Base-by-base conservation (phyloP, 2,797 vertebrate species). In the Urophycis tenuis region DNA sequence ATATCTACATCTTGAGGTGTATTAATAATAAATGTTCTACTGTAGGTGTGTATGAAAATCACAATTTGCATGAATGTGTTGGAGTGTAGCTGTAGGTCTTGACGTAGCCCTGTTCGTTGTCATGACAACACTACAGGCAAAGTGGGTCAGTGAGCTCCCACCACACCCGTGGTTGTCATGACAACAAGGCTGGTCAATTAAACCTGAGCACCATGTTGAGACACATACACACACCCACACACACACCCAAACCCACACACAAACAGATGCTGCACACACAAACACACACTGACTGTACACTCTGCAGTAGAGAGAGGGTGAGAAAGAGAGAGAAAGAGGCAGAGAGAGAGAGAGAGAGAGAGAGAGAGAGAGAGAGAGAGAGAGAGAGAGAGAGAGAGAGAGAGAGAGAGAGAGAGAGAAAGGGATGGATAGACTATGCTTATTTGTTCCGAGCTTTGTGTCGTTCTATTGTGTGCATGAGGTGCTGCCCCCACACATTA, bases 81-180 rank as follows among this genome's bases (percentile, higher is more conserved):
- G 74, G 53, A 77, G 78, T 86, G 80, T 72, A 78, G 80, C 80
- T 84, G 85, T 81, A 81, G 67, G 32, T 3, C 78, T 86, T n/a
- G 6, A n/a, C 76, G 75, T 86, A 85, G 78, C 85, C 10, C 73
- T 69, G 22, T 29, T 92, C 94, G 95, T 95, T 96, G 92, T 94
- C 91, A 93, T 91, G 88, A 86, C 88, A 82, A 91, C 87, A 72
- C 87, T 94, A 93, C 90, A 92, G 93, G 95, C 88, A 89, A 98
- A 97, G 93, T 97, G 95, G 96, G 96, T 98, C 96, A 98, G 92
- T 89, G 88, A 92, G 92, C 94, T 94, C 89, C 93, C 92, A 89
- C 92, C 91, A 76, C 91, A 90, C 90, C 88, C 89, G 75, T 81
- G 95, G 95, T 97, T 96, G 95, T 90, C 95, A 96, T 96, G 92